These are phyloP conservation scores for Gymnosoma rotundatum DNA, from an alignment of 2,888 invertebrate genomes.

Conservation along the genomic window DNA sequence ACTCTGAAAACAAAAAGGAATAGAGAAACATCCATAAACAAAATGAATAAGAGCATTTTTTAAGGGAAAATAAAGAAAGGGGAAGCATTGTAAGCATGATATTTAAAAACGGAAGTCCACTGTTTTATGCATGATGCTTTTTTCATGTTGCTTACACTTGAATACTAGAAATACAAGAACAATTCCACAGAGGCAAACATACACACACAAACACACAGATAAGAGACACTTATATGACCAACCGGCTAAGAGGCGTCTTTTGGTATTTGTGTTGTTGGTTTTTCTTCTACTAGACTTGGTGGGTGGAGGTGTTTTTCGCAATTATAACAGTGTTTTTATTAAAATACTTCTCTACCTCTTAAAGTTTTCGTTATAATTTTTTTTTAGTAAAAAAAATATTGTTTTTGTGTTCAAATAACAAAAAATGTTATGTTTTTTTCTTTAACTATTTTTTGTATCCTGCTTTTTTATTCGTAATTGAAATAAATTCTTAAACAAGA, in stretches of 20 bases:
- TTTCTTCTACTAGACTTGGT: constrained; percentile 42
- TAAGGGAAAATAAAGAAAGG: constrained; percentile 15
- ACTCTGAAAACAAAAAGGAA: constrained; percentile 16
- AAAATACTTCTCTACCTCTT: constrained; percentile 22
- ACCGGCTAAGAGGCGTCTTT: constrained; percentile 62
- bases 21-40: constrained; percentile 8
- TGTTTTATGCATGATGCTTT: constrained; percentile 67
- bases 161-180: constrained; percentile 13
- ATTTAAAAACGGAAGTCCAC: constrained; percentile 63
- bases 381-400: constrained; percentile 25
- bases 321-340: constrained; percentile 65
- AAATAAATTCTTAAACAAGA: constrained; percentile 53
- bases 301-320: constrained; percentile 67
- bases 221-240: background rate
- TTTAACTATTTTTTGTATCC: background rate
- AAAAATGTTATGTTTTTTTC: constrained; percentile 42
- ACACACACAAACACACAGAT: background rate
- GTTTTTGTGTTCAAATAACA: constrained; percentile 65
- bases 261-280: constrained; percentile 1
- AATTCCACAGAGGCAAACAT: background rate
- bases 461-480: constrained; percentile 33
- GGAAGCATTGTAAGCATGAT: constrained; percentile 53
- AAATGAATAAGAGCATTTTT: background rate
- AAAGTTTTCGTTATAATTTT: background rate
- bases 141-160: constrained; percentile 57